phyloP scores from a whole-genome alignment of 2,797 vertebrate genomes.

The Antennarius maculatus region DNA sequence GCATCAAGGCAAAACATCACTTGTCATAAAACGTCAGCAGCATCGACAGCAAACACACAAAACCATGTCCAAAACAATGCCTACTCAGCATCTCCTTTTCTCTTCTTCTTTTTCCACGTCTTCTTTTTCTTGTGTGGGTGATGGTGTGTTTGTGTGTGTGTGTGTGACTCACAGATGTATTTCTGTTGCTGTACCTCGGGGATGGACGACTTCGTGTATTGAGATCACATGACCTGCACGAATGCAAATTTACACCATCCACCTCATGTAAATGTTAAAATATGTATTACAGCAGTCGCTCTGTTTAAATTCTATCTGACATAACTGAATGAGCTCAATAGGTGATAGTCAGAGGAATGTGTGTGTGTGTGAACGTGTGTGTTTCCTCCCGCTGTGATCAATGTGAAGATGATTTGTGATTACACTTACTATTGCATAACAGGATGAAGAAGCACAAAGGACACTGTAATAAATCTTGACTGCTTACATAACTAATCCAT shows the following conservation, averaged over 20 bases:
- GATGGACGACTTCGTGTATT: too few species aligned
- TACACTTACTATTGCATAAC: constrained; percentile 40
- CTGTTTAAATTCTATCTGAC: not conserved
- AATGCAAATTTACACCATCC: too few species aligned
- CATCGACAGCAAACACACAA: too few species aligned
- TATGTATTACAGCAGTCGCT: too few species aligned
- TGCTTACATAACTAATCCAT: constrained; percentile 68
- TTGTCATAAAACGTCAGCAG: constrained; percentile 1
- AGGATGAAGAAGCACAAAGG: constrained; percentile 36
- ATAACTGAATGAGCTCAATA: not conserved
- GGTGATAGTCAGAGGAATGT: not conserved
- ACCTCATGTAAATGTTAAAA: not conserved
- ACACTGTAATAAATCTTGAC: constrained; percentile 50
- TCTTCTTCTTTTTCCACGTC: too few species aligned
- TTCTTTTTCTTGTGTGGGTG: too few species aligned
- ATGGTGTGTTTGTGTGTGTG: too few species aligned
- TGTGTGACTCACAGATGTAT: too few species aligned
- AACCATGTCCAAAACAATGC: too few species aligned
- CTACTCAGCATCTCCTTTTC: too few species aligned
- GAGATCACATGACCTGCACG: too few species aligned
- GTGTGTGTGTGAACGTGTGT: not conserved
- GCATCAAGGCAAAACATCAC: constrained; percentile 18
- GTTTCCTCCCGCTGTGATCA: constrained; percentile 12
- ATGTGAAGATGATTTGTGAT: constrained; percentile 33
- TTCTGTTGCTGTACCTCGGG: too few species aligned